Base-by-base conservation (phyloP, 2,888 invertebrate species). In the Parapristionchus giblindavisi region DNA sequence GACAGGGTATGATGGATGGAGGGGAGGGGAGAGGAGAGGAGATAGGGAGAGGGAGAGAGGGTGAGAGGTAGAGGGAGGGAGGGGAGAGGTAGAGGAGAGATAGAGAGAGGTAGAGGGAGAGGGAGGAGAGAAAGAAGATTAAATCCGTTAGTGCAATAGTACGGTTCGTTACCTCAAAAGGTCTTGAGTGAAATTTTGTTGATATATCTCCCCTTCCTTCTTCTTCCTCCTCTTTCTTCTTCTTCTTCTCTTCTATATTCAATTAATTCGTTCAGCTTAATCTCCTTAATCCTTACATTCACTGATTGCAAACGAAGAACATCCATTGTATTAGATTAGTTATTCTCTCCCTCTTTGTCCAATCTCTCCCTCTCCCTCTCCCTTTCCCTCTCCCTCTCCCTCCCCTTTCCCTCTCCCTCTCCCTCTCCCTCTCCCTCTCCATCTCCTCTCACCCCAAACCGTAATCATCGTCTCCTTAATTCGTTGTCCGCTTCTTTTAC, bases 151-250 rank as follows among this genome's bases (percentile, higher is more conserved):
- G 32, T 27, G 51, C 52, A 68, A 68, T 68, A 68, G 34, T 52
- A 68, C 68, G 68, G 36, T 68, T 52, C 68, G 68, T 68, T 68
- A 68, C 68, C 68, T 68, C 68, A 68, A 34, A 68, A 68, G 65
- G 65, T 65, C 65, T 65, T 43, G 21, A 48, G 48, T 14, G 21
- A 21, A 21, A 48, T 48, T 48, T 21, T 21, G 11, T 48, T 48
- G 14, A 48, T 14, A 5, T 58, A 58, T 58, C 43, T 24, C 17
- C 43, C 63, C 40, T 40, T n/a, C 32, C 51, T 11, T 32, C 11
- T 32, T 66, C 48, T 40, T 3, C 34, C 4, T 24, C 68, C 38
- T 52, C 38, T 52, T 52, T 27, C 38, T 24, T 40, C 63, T 21
- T 27, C 34, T 34, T 21, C 24, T n/a, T 34, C 68, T 34, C 27